Evolutionary conservation across 1,140 invertebrate species (phyloP).

Genomic region (Frieseomelitta varia): DNA sequence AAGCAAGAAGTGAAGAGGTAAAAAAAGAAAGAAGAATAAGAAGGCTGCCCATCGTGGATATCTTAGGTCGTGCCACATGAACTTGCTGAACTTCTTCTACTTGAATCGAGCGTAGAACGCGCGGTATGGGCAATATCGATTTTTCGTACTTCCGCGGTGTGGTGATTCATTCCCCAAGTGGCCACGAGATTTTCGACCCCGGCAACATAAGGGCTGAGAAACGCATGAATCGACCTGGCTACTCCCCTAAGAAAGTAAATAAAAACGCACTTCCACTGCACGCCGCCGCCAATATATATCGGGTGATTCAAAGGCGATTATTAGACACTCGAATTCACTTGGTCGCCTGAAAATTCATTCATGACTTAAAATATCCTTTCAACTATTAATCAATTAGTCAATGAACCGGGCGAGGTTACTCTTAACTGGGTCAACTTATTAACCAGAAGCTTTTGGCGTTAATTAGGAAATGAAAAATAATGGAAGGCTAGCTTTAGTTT

Average conservation of each 20-base stretch:
- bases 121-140: conserved; percentile 49
- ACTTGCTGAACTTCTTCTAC: conserved; percentile 2
- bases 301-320: not conserved
- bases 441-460: not conserved
- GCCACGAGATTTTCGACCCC: conserved; percentile 59
- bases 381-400: not conserved
- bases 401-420: not conserved
- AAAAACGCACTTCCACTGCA: conserved; percentile 46
- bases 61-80: not conserved
- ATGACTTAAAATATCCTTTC: not conserved
- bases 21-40: not conserved
- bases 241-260: conserved; percentile 43
- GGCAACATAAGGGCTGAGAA: conserved; percentile 12
- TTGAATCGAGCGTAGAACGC: not conserved
- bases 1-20: not conserved
- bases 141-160: conserved; percentile 55
- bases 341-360: not conserved
- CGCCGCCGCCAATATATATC: too few species aligned
- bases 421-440: not conserved
- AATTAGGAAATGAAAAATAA: not conserved
- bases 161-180: conserved; percentile 62
- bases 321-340: not conserved
- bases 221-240: conserved; percentile 42
- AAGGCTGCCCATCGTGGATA: not conserved
- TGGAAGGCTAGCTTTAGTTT: not conserved